Evolutionary conservation across 2,888 invertebrate species (phyloP), one percentile per base, ranked within the genome.

Genomic region (Gastracanthus pulcherrimus): DNA sequence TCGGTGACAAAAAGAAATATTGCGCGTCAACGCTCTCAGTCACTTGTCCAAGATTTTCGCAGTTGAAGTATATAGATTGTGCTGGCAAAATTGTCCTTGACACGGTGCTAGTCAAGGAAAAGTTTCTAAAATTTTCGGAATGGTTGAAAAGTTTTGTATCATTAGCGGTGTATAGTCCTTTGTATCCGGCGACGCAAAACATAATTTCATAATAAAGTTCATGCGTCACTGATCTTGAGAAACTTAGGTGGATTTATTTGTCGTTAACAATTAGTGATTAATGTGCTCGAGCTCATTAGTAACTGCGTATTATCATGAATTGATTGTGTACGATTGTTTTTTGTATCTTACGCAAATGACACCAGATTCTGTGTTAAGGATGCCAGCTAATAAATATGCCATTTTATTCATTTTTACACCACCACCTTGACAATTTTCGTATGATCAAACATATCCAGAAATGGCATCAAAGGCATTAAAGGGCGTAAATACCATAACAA

Each of bases 161-260:
- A 51, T 70, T 6, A 26, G 0, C 23, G 6, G 1, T 29, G 6
- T 36, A 5, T 38, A 29, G 16, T n/a, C 58, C 38, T 71, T 41
- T 23, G 6, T 26, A 11, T n/a, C 23, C 23, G 13, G 16, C 41
- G 9, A 11, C 7, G 7, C 13, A 9, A 69, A 19, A 36, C 41
- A 13, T 13, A 13, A 71, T 71, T 71, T 71, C 71, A 6, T 36
- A 71, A 71, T 16, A 26, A 55, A 26, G 9, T 71, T 60, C 26
- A 71, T 71, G 71, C 58, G 45, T 31, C 72, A 74, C n/a, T 29
- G 62, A 62, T 74, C 62, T 31, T 45, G 38, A 58, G 29, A 31
- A 74, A 74, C 36, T 19, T 26, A 11, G 1, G 7, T 13, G 41
- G 41, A n/a, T 71, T 13, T 45, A n/a, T 60, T 45, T 45, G 45